Conservation (phyloP, 2,888 invertebrate species). For the Electrophaes corylata region DNA sequence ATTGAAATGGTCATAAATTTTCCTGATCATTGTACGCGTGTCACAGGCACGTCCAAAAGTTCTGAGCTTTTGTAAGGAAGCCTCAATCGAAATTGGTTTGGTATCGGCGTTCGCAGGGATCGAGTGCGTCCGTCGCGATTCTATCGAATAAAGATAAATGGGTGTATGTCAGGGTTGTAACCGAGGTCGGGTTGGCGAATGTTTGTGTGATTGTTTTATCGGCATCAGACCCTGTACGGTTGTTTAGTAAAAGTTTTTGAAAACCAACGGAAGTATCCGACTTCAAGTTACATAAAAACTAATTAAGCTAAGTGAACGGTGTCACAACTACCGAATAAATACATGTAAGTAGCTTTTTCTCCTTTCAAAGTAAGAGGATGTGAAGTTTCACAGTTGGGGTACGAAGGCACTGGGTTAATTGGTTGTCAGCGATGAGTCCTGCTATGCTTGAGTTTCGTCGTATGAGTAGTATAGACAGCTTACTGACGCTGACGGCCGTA, state of each 20-base stretch:
- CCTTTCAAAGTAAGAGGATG: conserved; percentile 2
- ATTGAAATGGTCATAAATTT: conserved; percentile 61
- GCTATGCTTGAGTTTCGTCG: conserved; percentile 53
- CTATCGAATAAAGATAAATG: conserved; percentile 80
- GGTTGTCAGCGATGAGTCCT: conserved; percentile 79
- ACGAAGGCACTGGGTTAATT: conserved; percentile 73
- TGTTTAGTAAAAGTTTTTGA: conserved; percentile 14
- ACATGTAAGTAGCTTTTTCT: neutral
- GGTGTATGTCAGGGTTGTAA: conserved; percentile 51
- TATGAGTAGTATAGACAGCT: conserved; percentile 55
- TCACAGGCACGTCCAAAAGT: conserved; percentile 56
- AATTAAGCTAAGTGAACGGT: neutral
- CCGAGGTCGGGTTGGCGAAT: conserved; percentile 19
- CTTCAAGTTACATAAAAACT: neutral
- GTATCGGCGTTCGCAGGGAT: conserved; percentile 54
- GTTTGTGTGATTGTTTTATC: conserved; percentile 21
- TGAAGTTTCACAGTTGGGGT: conserved; percentile 39
- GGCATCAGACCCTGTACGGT: conserved; percentile 3
- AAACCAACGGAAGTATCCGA: conserved; percentile 3
- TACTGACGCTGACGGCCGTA: conserved; percentile 40
- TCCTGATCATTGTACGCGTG: conserved; percentile 57
- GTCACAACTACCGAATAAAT: neutral
- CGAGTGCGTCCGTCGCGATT: conserved; percentile 65
- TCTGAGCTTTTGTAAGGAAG: conserved; percentile 49
- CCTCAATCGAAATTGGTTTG: conserved; percentile 55